A percentile compares a stretch with the other conserved stretches of the same genome.
These are phyloP conservation scores for Nebria salina DNA, from an alignment of 2,888 invertebrate genomes.

Conservation along the genomic window DNA sequence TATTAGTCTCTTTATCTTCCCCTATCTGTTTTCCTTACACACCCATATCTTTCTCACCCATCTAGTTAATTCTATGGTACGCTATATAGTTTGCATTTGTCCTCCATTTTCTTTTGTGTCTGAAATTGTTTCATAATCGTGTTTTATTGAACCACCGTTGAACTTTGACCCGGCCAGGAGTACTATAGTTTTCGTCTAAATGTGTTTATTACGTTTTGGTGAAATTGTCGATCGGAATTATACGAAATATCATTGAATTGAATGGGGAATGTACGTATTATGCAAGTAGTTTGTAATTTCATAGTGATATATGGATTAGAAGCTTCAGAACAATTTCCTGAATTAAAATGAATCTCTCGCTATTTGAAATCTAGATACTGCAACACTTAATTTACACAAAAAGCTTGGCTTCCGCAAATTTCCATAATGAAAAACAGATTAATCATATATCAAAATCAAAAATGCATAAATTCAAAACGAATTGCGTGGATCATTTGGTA, in stretches of 20 bases:
- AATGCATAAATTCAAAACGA: not conserved
- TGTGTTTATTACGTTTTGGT: slow-evolving; percentile 25
- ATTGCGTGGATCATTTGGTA: not conserved
- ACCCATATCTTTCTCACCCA: not conserved
- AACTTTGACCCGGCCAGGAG: slow-evolving; percentile 11
- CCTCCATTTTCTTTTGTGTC: not conserved
- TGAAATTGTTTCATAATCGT: slow-evolving; percentile 23
- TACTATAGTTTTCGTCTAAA: slow-evolving; percentile 13
- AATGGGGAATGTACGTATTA: not conserved
- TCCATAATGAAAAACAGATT: not conserved
- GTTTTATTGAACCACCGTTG: slow-evolving; percentile 27
- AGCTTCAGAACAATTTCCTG: too few species aligned
- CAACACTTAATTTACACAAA: not conserved
- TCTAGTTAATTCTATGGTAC: not conserved
- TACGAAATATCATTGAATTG: slow-evolving; percentile 11
- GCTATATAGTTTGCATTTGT: not conserved
- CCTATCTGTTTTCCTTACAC: not conserved
- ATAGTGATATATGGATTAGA: not conserved
- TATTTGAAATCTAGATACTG: not conserved
- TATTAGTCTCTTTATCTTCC: not conserved
- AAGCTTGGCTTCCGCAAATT: not conserved
- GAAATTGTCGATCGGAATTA: slow-evolving; percentile 28
- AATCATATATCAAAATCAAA: not conserved
- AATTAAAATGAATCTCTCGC: too few species aligned
- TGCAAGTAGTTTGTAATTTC: not conserved